Evolutionary conservation across 35 echinoderm and acorn worm species (phyloP).

Genomic region (Acanthaster planci): DNA sequence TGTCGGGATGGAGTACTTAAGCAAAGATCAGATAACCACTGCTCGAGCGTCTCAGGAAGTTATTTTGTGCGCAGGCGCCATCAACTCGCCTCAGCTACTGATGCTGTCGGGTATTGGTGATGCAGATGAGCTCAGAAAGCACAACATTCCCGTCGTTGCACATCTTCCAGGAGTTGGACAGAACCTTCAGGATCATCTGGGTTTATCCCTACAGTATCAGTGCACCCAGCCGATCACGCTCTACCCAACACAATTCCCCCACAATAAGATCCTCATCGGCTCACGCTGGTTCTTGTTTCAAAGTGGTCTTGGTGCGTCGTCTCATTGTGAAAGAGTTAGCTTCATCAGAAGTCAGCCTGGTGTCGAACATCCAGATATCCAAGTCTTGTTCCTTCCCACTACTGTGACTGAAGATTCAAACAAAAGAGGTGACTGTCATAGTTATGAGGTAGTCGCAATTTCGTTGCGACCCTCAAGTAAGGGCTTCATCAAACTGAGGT

Average conservation of each 20-base stretch:
- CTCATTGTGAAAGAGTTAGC: slow-evolving; percentile 81
- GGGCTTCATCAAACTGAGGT: slow-evolving; percentile 71
- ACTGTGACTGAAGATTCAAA: slow-evolving; percentile 85
- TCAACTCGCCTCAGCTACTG: slow-evolving; percentile 87
- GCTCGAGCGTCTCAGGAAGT: slow-evolving; percentile 71
- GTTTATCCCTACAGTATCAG: slow-evolving; percentile 81
- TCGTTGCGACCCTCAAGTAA: slow-evolving; percentile 67
- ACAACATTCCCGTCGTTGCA: slow-evolving; percentile 74
- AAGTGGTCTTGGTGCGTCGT: slow-evolving; percentile 76
- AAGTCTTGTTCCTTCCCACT: slow-evolving; percentile 91
- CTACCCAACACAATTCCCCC: slow-evolving; percentile 93
- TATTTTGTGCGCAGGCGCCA: slow-evolving; percentile 81
- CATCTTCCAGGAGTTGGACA: slow-evolving; percentile 92
- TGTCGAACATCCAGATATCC: slow-evolving; percentile 84
- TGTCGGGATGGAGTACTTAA: slow-evolving; percentile 67
- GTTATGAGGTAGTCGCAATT: slow-evolving; percentile 81
- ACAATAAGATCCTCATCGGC: slow-evolving; percentile 89
- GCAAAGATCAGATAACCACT: slow-evolving; percentile 33
- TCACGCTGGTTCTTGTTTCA: slow-evolving; percentile 88
- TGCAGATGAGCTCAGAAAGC: slow-evolving; percentile 82
- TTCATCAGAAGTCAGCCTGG: slow-evolving; percentile 87
- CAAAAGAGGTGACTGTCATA: slow-evolving; percentile 66
- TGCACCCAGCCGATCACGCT: slow-evolving; percentile 89
- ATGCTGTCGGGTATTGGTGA: slow-evolving; percentile 96
- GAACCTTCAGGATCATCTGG: slow-evolving; percentile 97